Conservation (phyloP, 2,797 vertebrate species). For the Sebastes reedi region DNA sequence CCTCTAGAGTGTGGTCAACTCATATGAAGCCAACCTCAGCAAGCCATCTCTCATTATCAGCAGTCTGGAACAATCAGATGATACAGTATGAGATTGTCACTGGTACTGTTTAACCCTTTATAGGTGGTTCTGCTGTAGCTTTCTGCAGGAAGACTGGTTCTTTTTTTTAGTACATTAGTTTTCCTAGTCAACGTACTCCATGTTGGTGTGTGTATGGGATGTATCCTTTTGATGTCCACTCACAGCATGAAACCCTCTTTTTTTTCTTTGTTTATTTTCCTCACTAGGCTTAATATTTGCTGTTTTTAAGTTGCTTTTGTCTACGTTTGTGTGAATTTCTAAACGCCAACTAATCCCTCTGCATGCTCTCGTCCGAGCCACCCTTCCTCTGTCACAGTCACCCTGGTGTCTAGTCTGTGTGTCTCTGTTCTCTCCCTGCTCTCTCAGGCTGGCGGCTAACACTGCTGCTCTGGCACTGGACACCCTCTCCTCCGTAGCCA, state of each 20-base stretch:
- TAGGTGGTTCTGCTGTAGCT: slow-evolving; percentile 66
- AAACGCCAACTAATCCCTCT: slow-evolving; percentile 70
- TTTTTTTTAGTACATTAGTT: slow-evolving; percentile 44
- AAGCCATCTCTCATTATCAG: slow-evolving; percentile 55
- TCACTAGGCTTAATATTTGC: slow-evolving; percentile 63
- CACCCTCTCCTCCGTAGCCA: slow-evolving; percentile 95
- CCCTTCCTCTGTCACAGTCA: slow-evolving; percentile 82
- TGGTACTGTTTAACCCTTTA: slow-evolving; percentile 81
- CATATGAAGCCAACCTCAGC: slow-evolving; percentile 56
- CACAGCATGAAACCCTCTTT: slow-evolving; percentile 77
- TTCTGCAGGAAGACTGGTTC: slow-evolving; percentile 54
- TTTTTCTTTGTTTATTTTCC: slow-evolving; percentile 52
- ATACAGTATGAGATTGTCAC: slow-evolving; percentile 58
- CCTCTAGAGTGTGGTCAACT: slow-evolving; percentile 60
- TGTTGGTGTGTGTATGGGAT: slow-evolving; percentile 77
- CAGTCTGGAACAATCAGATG: slow-evolving; percentile 47
- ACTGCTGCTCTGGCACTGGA: slow-evolving; percentile 92
- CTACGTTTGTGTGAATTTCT: slow-evolving; percentile 60
- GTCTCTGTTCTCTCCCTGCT: slow-evolving; percentile 88
- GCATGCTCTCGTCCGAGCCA: slow-evolving; percentile 71
- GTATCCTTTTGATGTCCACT: slow-evolving; percentile 76
- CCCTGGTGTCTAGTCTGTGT: slow-evolving; percentile 88
- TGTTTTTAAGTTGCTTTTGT: slow-evolving; percentile 72
- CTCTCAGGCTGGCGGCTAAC: slow-evolving; percentile 92
- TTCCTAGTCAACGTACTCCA: slow-evolving; percentile 65